Percentiles rank a stretch among this genome's conserved stretches.
phyloP scores from a whole-genome alignment of 2,113 vertebrate species.

The Amia ocellicauda region DNA sequence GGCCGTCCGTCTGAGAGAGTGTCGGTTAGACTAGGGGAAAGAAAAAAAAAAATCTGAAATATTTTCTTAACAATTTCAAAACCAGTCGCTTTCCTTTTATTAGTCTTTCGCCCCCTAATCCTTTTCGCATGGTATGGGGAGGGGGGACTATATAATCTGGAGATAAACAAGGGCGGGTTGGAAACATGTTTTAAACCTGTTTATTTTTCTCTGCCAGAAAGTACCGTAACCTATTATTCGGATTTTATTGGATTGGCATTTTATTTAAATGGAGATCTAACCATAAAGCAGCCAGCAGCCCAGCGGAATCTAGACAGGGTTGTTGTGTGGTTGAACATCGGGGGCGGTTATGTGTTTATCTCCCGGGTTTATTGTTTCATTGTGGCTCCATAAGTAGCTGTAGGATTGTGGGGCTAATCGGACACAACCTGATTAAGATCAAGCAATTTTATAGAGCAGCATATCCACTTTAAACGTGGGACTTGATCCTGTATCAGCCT shows the following conservation, averaged over 20 bases:
- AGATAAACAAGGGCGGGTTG: slow-evolving; percentile 11
- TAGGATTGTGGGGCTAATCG: slow-evolving; percentile 12
- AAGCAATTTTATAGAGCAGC: background rate
- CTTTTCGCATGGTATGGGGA: too few relatives aligned
- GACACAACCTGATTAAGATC: background rate
- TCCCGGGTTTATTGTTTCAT: slow-evolving; percentile 34
- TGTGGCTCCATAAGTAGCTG: slow-evolving; percentile 10
- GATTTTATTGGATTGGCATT: slow-evolving; percentile 6
- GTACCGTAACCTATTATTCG: slow-evolving; percentile 59
- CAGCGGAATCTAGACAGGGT: background rate
- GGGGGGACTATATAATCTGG: slow-evolving; percentile 43
- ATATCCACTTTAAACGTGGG: slow-evolving; percentile 5
- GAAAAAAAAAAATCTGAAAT: slow-evolving; percentile 42
- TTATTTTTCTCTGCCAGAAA: slow-evolving; percentile 69
- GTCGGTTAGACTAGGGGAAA: slow-evolving; percentile 19
- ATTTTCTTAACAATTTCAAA: background rate
- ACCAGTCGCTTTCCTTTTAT: background rate
- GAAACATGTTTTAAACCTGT: slow-evolving; percentile 48
- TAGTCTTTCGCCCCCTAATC: too few relatives aligned
- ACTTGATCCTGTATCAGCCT: slow-evolving; percentile 1
- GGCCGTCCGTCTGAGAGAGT: slow-evolving; percentile 60
- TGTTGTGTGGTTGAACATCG: background rate
- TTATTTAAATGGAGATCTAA: background rate
- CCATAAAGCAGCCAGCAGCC: too few relatives aligned
- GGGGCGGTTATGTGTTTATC: slow-evolving; percentile 11